Base-by-base conservation (phyloP, 2,888 invertebrate genomes). In the Chaitophorus viminalis region DNA sequence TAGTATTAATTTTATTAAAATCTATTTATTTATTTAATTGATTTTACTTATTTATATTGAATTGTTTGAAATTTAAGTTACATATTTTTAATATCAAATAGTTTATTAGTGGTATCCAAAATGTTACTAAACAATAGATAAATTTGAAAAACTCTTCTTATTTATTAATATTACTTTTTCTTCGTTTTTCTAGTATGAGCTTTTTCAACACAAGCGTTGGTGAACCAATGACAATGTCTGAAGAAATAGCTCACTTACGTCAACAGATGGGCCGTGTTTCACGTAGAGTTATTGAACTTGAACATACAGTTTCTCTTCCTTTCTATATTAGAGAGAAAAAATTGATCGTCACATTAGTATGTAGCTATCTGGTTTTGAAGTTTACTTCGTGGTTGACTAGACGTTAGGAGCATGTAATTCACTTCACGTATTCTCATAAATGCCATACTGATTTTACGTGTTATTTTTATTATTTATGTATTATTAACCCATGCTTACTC, bases 171-270 rank as follows among this genome's bases (percentile, higher is more conserved):
- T 75, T n/a, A 25, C 46, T 25, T 83, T 36, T 36, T 29, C 52
- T 83, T 82, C 74, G 46, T 68, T 60, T 78, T 78, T 86, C 11
- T 36, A 87, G 87, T 60, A 74, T 31, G 39, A 87, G 79, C n/a
- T 87, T 81, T 39, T 81, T 87, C 60, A 87, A 87, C 11, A 5
- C 81, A 0, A 87, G 87, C 25, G 5, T 87, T 17, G 74, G 60
- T 39, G 87, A 87, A 81, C 79, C 87, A 60, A 87, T 87, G 87
- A 87, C 87, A 74, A 29, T 87, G 39, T 72, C 87, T 18, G 87
- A 87, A 60, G 87, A 87, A 29, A 31, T 87, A 29, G 87, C 79
- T 54, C 87, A 87, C 31, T 87, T 87, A 4, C 87, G 87, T 21
- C 87, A 81, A 31, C 87, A 87, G 31, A 87, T 87, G 87, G 72